phyloP scores from a whole-genome alignment of 2,888 invertebrate genomes.

The Phymatocera aterrima region DNA sequence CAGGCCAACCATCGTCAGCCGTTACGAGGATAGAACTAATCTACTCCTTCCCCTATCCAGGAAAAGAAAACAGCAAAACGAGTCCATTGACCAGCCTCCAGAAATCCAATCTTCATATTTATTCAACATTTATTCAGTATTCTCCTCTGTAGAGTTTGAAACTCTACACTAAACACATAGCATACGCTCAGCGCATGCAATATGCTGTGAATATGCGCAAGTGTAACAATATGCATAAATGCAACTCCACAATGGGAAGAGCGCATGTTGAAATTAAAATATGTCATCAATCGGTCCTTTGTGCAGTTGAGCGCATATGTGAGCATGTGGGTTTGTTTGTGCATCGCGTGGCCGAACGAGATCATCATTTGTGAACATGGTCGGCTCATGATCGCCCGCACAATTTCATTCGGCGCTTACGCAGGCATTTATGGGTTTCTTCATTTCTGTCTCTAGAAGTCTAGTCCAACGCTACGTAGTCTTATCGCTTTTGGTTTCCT shows the following conservation, averaged over 20 bases:
- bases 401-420: neutral
- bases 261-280: neutral
- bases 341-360: neutral
- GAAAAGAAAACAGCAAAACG: neutral
- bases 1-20: neutral
- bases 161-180: no score
- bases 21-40: neutral
- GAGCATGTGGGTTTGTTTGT: neutral
- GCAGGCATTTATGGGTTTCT: neutral
- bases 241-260: no score
- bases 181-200: neutral
- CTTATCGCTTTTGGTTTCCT: no score
- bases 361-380: neutral
- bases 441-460: no score
- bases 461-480: no score
- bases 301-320: neutral
- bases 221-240: neutral
- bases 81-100: slow-evolving; percentile 28
- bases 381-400: neutral
- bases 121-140: neutral
- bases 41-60: neutral
- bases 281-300: neutral
- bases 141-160: no score
- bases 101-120: neutral
- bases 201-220: slow-evolving; percentile 2